Base-by-base conservation (phyloP, 2,888 invertebrate genomes). In the Acleris emargana region DNA sequence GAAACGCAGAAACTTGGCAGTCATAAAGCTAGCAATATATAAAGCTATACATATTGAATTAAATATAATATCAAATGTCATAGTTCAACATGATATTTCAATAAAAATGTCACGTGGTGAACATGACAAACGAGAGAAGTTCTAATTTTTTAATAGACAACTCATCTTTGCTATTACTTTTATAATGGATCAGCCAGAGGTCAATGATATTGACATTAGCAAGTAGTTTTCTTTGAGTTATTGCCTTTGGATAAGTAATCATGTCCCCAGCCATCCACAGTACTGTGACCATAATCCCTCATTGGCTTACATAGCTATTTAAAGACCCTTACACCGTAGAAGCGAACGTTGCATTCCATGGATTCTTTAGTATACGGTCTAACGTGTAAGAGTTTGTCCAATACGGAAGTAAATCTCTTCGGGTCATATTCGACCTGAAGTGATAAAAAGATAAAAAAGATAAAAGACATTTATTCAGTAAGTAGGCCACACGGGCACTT, bases 301-400 rank as follows among this genome's bases (percentile, higher is more conserved):
- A 88, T 80, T 81, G 82, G 83, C 78, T 79, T 82, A 80, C 82
- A 78, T 76, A 76, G 87, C 88, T 89, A 84, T 89, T 88, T 88
- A 83, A 83, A 87, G 83, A 81, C 84, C 77, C 84, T 86, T 89
- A 88, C 87, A 82, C 88, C 84, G 82, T 85, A 87, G 83, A 89
- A 87, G 89, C 82, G 85, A 87, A 88, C 90, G 89, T 90, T 84
- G 88, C 90, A 85, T 91, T 88, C 91, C 79, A 75, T 22, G 74
- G 83, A 88, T 90, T 80, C 86, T 81, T 73, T 69, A 17, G n/a
- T 5, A 38, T 45, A 18, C 74, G 82, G 80, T 67, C 2, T 58
- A 80, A 82, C 73, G 49, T 20, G 74, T 2, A 62, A 49, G 49
- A 49, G 38, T 45, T 45, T 17, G 45, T 16, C 17, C 45, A 45